Conservation (phyloP, 1,140 invertebrate species). For the Vollenhovia emeryi region DNA sequence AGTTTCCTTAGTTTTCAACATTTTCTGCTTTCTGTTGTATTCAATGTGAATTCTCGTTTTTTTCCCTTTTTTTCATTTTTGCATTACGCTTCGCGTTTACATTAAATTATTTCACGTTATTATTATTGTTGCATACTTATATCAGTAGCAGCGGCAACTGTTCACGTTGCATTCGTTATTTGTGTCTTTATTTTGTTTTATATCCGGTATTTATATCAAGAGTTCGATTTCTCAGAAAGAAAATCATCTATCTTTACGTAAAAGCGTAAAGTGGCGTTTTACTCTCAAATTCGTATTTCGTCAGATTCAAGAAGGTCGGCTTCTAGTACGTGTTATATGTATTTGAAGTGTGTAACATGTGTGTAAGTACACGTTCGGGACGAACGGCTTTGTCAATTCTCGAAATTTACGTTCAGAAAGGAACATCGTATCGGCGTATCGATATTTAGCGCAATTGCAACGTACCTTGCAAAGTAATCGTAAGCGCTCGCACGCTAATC, state of each 20-base stretch:
- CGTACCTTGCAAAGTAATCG: constrained; percentile 33
- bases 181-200: constrained; percentile 58
- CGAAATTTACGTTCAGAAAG: constrained; percentile 42
- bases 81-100: constrained; percentile 54
- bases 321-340: constrained; percentile 60
- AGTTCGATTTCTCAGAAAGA: constrained; percentile 73
- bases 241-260: constrained; percentile 74
- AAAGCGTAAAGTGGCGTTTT: constrained; percentile 76
- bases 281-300: constrained; percentile 69
- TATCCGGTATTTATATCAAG: constrained; percentile 65
- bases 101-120: constrained; percentile 70
- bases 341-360: not conserved
- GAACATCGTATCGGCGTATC: constrained; percentile 33
- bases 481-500: constrained; percentile 33
- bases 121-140: constrained; percentile 65
- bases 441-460: constrained; percentile 10
- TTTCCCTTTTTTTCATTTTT: constrained; percentile 35
- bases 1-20: constrained; percentile 57
- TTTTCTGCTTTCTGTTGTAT: constrained; percentile 68
- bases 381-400: constrained; percentile 41
- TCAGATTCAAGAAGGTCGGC: constrained; percentile 69
- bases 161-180: constrained; percentile 63
- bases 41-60: constrained; percentile 61
- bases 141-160: constrained; percentile 74
- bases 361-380: constrained; percentile 16